Evolutionary conservation across 2,797 vertebrate genomes (phyloP).

Genomic region (Pempheris klunzingeri): DNA sequence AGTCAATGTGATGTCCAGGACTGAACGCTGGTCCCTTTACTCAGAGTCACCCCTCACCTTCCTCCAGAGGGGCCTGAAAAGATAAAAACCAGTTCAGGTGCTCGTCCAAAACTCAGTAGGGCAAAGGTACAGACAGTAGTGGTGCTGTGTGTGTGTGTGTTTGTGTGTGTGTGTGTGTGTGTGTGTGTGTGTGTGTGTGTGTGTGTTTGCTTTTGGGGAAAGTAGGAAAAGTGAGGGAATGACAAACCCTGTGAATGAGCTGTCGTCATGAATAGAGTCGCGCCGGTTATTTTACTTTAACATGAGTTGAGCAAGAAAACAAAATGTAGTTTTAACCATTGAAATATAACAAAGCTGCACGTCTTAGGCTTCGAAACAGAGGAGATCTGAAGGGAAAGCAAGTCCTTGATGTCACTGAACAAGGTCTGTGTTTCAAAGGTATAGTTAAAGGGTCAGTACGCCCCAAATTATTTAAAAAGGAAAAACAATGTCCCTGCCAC

Average conservation of each 20-base stretch:
- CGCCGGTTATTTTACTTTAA: not conserved
- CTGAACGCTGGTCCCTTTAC: not conserved
- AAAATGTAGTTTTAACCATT: conserved; percentile 1
- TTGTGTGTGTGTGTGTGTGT: conserved; percentile 16
- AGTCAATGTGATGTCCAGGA: not conserved
- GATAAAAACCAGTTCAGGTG: not conserved
- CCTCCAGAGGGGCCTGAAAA: not conserved
- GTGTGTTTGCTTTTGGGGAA: too few relatives aligned
- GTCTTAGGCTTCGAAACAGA: not conserved
- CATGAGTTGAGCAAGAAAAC: not conserved
- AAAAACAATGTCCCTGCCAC: too few relatives aligned
- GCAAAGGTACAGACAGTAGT: conserved; percentile 46
- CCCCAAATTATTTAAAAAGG: too few relatives aligned
- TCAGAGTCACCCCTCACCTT: not conserved
- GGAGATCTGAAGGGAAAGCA: not conserved
- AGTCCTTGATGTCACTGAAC: not conserved
- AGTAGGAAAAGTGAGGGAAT: not conserved
- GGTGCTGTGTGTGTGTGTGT: conserved; percentile 5
- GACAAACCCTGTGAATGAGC: not conserved
- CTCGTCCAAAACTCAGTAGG: conserved; percentile 6
- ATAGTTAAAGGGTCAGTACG: not conserved
- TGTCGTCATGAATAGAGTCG: not conserved
- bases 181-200: conserved; percentile 7
- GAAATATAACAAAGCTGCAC: too few relatives aligned
- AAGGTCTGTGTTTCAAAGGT: not conserved